These are phyloP conservation scores for Pristionchus pacificus DNA, from an alignment of 1,140 invertebrate genomes.

Conservation along the genomic window DNA sequence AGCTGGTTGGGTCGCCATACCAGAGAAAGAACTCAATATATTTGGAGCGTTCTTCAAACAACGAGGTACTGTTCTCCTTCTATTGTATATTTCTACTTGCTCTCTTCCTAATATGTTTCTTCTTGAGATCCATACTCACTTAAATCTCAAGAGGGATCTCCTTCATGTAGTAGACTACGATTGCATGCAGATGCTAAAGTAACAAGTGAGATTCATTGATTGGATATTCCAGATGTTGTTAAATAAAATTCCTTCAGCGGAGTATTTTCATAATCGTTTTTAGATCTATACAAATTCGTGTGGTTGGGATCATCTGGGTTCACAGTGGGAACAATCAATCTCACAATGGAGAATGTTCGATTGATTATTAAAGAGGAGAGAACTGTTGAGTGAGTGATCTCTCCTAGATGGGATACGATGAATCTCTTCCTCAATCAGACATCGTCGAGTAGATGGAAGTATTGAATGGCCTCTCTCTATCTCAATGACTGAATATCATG, in stretches of 20 bases:
- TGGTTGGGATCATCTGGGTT: background rate
- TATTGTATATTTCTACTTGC: background rate
- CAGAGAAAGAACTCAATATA: background rate
- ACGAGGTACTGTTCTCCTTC: background rate
- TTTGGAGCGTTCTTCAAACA: background rate
- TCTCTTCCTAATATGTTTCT: background rate
- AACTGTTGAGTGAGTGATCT: background rate
- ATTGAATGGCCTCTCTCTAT: conserved; percentile 34
- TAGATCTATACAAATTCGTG: background rate
- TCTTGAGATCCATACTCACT: background rate
- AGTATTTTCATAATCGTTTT: background rate
- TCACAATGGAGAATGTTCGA: background rate
- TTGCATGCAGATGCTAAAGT: background rate
- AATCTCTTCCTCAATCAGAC: conserved; percentile 29
- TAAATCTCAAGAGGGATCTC: background rate
- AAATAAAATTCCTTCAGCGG: too few species aligned
- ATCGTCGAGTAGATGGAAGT: conserved; percentile 30
- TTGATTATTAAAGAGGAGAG: background rate
- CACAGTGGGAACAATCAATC: background rate
- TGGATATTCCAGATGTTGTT: background rate
- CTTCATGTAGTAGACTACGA: background rate
- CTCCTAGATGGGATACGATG: too few species aligned
- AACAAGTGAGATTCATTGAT: background rate
- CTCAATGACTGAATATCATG: conserved; percentile 31
- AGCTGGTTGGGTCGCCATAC: background rate